These are phyloP conservation scores for Percina caprodes DNA, from an alignment of 2,113 vertebrate species.

Conservation along the genomic window DNA sequence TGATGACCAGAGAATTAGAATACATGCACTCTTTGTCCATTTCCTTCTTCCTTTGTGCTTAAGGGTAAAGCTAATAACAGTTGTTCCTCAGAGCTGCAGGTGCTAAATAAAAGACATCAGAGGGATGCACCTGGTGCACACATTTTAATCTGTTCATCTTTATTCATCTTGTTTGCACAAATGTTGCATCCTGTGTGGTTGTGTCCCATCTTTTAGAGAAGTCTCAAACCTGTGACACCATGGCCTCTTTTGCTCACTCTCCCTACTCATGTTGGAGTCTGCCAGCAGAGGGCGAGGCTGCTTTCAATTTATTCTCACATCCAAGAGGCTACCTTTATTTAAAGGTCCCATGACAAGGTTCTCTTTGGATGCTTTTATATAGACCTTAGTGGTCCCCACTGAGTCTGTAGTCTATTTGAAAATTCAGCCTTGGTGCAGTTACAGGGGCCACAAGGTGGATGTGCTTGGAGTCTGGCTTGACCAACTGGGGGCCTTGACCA, in stretches of 20 bases:
- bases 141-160: background rate
- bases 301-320: background rate
- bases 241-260: background rate
- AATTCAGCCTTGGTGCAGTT: no score
- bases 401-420: no score
- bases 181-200: background rate
- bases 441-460: no score
- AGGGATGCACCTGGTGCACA: constrained; percentile 5
- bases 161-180: constrained; percentile 1
- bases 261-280: background rate
- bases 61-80: background rate
- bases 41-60: constrained; percentile 10
- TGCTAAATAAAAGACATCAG: constrained; percentile 6
- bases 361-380: no score
- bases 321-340: background rate
- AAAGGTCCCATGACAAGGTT: background rate
- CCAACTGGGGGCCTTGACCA: no score
- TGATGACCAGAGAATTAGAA: background rate
- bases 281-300: constrained; percentile 72
- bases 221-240: background rate
- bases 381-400: no score
- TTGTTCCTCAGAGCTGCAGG: constrained; percentile 8
- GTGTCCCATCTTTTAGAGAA: background rate
- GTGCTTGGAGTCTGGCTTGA: no score
- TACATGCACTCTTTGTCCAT: background rate